Evolutionary conservation across 2,797 vertebrate species (phyloP).

Genomic region (Ctenopoma kingsleyae): DNA sequence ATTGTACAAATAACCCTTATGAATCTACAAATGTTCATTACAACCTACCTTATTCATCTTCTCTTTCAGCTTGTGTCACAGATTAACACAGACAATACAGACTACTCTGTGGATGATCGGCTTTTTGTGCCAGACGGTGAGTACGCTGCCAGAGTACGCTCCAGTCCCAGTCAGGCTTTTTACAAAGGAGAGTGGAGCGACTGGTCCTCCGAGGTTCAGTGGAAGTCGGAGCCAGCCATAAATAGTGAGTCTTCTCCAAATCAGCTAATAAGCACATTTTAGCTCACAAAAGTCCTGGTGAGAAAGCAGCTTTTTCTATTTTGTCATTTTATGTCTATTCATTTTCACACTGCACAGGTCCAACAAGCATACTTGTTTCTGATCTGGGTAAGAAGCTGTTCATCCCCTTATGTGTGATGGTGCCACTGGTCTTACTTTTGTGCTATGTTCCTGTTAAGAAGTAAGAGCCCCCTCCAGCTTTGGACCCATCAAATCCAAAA

Average conservation of each 20-base stretch:
- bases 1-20: not conserved
- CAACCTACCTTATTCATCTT: not conserved
- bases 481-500: not conserved
- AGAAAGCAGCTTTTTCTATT: not conserved
- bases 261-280: not conserved
- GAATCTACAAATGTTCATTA: not conserved
- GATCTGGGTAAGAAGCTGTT: slow-evolving; percentile 23
- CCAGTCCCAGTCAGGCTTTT: slow-evolving; percentile 10
- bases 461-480: slow-evolving; percentile 49
- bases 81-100: not conserved
- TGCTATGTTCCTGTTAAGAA: slow-evolving; percentile 53
- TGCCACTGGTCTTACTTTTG: slow-evolving; percentile 36
- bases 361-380: accelerated
- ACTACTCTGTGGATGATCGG: slow-evolving; percentile 20
- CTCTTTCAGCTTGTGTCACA: slow-evolving; percentile 29
- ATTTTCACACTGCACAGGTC: slow-evolving; percentile 19
- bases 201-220: slow-evolving; percentile 76
- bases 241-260: slow-evolving; percentile 8
- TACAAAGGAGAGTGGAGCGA: slow-evolving; percentile 80
- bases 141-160: slow-evolving; percentile 72
- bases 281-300: not conserved
- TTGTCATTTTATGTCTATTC: not conserved
- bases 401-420: slow-evolving; percentile 34
- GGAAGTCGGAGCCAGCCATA: slow-evolving; percentile 48
- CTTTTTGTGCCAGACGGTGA: slow-evolving; percentile 39